Percentiles rank a stretch among this genome's conserved stretches.
These are phyloP conservation scores for Lepilemur septentrionalis DNA, from an alignment of 2,797 vertebrate species.

Conservation along the genomic window DNA sequence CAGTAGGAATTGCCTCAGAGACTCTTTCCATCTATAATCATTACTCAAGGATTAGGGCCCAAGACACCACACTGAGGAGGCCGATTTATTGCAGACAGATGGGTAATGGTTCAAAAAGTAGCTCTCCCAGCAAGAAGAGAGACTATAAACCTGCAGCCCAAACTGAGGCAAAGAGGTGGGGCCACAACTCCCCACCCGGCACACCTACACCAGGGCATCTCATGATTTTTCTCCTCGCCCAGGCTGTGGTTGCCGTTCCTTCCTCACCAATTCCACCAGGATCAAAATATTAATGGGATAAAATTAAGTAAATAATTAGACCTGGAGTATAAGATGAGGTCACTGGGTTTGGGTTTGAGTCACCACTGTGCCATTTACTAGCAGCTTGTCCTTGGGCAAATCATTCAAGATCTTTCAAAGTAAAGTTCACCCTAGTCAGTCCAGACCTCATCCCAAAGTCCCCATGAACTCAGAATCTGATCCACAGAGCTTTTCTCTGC, in stretches of 20 bases:
- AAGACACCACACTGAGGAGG: neutral
- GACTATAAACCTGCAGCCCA: neutral
- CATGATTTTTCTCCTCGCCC: neutral
- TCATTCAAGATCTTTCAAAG: conserved; percentile 26
- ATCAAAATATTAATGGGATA: neutral
- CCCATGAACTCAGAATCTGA: neutral
- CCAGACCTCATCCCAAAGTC: neutral
- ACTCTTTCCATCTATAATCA: conserved; percentile 23
- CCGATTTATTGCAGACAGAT: conserved; percentile 46
- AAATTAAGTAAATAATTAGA: conserved; percentile 4
- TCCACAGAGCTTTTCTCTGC: neutral
- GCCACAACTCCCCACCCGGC: neutral
- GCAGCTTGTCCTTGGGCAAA: neutral
- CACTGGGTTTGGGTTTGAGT: neutral
- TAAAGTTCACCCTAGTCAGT: neutral
- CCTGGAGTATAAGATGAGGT: neutral
- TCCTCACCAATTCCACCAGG: neutral
- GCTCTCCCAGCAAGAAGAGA: neutral
- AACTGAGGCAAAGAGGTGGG: neutral
- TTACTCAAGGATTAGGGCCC: conserved; percentile 9
- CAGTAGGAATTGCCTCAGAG: conserved; percentile 26
- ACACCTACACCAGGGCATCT: neutral
- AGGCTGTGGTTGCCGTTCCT: neutral
- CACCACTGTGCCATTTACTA: neutral
- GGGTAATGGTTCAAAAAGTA: conserved; percentile 29